These are phyloP conservation scores for Pachyramphus minor DNA, from an alignment of 2,113 vertebrate species.

Conservation along the genomic window DNA sequence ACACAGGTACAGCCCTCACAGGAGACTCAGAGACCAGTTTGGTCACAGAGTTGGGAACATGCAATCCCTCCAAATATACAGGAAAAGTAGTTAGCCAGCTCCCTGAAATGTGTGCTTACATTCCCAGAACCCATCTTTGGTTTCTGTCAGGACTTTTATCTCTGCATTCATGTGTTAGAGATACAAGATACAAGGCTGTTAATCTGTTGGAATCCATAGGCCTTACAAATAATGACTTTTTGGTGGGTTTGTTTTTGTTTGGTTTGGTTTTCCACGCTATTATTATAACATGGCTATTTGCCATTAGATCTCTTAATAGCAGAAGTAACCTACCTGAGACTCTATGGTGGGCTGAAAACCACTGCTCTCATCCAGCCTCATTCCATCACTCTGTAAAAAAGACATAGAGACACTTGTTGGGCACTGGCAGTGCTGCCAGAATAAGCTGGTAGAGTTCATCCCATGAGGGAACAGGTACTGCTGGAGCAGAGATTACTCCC, in stretches of 20 bases:
- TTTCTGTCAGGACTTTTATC: background rate
- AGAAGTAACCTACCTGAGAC: slow-evolving; percentile 52
- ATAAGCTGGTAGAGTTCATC: background rate
- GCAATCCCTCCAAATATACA: background rate
- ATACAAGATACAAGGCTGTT: background rate
- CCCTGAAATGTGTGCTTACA: rapidly evolving
- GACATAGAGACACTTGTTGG: background rate
- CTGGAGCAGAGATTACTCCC: background rate
- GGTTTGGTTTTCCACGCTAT: background rate
- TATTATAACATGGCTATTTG: background rate
- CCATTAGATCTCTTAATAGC: background rate
- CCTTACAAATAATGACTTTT: background rate
- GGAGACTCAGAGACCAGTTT: background rate
- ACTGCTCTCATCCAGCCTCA: slow-evolving; percentile 6
- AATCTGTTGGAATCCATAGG: background rate
- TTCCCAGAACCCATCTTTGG: background rate
- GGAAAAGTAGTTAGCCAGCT: background rate
- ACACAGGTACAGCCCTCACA: background rate
- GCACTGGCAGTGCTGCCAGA: background rate
- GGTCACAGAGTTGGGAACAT: background rate
- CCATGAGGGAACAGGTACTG: background rate
- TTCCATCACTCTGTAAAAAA: slow-evolving; percentile 25
- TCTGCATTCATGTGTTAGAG: background rate
- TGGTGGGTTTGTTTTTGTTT: background rate
- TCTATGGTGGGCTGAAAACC: slow-evolving; percentile 7